Conservation (phyloP, 64 coral and sea anemone genomes). For the Porites australiensis region DNA sequence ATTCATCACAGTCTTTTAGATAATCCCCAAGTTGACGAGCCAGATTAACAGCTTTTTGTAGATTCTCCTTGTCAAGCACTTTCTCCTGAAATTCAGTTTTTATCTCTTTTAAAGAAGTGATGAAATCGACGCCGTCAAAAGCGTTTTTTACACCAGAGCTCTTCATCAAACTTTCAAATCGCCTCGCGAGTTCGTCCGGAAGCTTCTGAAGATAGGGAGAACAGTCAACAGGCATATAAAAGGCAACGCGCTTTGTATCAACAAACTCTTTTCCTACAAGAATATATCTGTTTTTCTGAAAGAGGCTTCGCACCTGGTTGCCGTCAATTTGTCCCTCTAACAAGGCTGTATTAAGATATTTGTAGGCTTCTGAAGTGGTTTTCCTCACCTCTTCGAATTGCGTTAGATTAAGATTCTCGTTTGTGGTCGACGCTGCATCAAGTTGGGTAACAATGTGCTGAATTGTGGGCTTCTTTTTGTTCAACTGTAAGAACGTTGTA, state of each 20-base stretch:
- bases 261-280: slow-evolving; percentile 12
- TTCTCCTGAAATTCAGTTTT: not conserved
- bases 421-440: not conserved
- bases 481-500: not conserved
- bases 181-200: not conserved
- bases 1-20: no score
- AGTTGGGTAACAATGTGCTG: slow-evolving; percentile 22
- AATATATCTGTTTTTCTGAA: not conserved
- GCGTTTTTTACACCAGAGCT: slow-evolving; percentile 53
- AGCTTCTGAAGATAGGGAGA: slow-evolving; percentile 64
- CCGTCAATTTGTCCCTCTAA: no score
- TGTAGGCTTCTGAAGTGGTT: no score
- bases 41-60: slow-evolving; percentile 42
- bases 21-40: slow-evolving; percentile 11
- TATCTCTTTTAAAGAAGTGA: not conserved
- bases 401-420: not conserved
- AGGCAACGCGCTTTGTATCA: slow-evolving; percentile 13
- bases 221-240: slow-evolving; percentile 20
- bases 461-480: not conserved
- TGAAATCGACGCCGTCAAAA: slow-evolving; percentile 58
- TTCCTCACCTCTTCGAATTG: not conserved
- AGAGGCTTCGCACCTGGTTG: no score
- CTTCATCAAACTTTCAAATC: slow-evolving; percentile 56
- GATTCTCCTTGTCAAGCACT: slow-evolving; percentile 16
- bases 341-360: no score